Evolutionary conservation across 2,797 vertebrate species (phyloP), one percentile per base, ranked within the genome.

Genomic region (Danio albolineatus): DNA sequence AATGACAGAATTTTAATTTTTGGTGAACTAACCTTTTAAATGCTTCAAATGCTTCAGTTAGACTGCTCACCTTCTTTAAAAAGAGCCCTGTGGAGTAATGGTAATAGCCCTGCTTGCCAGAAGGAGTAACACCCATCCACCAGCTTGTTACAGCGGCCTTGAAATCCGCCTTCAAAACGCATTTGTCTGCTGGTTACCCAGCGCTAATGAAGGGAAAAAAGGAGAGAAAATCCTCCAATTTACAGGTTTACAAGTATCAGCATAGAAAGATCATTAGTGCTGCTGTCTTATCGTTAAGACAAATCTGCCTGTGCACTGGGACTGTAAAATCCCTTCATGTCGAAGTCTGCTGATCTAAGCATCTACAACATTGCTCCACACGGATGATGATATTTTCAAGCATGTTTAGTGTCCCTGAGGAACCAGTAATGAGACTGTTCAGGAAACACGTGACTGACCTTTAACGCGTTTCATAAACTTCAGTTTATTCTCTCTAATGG

Each of bases 41-140:
- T 1, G 28, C 28, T 28, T 28, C 28, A 28, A 28, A 28, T 28
- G 28, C 28, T 28, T 28, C 28, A 28, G 28, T 28, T 28, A 6
- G 7, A 14, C 36, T 4, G 1, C 65, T 79, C 85, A 98, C 98
- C 97, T 89, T 94, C 94, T 83, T 94, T 93, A 0, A 95, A 95
- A 69, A 98, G 93, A 0, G 97, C 96, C 0, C 95, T 92, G 91
- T 99, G 97, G 36, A 99, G 93, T 0, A 99, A 93, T 0, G 97
- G 96, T 79, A 99, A 91, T 61, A 98, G 91, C 14, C 97, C 98
- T 8, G 96, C 97, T 92, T 99, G 98, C 98, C 98, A 99, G 91
- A 98, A 99, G 17, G 98, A 99, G 89, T 99, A 99, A 91, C 98
- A 99, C 71, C 98, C 97, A 0, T 99, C 97, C 89, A 99, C 97